Conservation (phyloP, 2,113 vertebrate species). For the Neolamprologus toae region DNA sequence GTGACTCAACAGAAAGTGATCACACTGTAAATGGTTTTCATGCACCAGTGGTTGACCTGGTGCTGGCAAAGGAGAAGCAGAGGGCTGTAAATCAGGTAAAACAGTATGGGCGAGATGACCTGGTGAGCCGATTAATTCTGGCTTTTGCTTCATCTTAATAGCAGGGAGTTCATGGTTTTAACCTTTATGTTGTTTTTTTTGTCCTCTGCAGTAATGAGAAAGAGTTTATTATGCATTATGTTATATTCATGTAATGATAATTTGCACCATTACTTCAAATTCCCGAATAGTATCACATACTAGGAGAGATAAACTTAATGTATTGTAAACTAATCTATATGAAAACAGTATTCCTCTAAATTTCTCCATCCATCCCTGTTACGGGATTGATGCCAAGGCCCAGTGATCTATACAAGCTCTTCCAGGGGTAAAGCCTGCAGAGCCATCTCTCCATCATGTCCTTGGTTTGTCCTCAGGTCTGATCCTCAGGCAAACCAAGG, state of each 20-base stretch:
- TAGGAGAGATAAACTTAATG: neutral
- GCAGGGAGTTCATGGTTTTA: neutral
- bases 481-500: neutral
- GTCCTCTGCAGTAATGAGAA: neutral
- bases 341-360: neutral
- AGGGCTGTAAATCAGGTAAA: neutral
- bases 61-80: neutral
- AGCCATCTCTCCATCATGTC: neutral
- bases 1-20: conserved; percentile 16
- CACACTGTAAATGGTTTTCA: conserved; percentile 3
- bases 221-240: neutral
- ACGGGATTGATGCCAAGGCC: neutral
- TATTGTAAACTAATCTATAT: neutral
- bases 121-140: neutral
- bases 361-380: neutral
- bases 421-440: neutral
- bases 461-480: neutral
- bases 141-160: neutral
- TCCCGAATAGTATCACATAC: neutral
- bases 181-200: neutral
- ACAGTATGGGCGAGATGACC: neutral
- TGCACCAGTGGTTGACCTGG: neutral
- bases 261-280: neutral
- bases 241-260: neutral
- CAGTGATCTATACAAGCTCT: neutral